These are phyloP conservation scores for Metallyticus violacea DNA, from an alignment of 2,888 invertebrate genomes.

Conservation along the genomic window DNA sequence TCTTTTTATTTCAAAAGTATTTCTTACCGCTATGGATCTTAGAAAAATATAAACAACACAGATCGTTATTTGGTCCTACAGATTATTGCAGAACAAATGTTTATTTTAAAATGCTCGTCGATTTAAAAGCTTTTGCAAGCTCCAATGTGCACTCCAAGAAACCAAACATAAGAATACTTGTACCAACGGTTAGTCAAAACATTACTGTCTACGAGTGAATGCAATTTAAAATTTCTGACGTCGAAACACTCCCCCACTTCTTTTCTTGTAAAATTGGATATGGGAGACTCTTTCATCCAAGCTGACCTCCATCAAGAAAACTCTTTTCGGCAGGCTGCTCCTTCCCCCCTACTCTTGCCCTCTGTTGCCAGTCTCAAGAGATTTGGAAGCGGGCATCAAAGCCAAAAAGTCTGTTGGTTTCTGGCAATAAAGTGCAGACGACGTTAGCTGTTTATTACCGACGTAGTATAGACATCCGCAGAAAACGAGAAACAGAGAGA, in stretches of 20 bases:
- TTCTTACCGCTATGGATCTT: too few species aligned
- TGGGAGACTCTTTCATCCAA: background rate
- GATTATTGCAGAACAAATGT: too few species aligned
- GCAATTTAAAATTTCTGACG: background rate
- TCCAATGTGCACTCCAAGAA: too few species aligned
- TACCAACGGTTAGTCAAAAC: background rate
- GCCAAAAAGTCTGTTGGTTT: slow-evolving; percentile 9
- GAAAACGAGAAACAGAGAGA: too few species aligned
- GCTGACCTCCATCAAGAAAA: background rate
- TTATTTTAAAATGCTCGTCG: too few species aligned
- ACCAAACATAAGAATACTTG: too few species aligned
- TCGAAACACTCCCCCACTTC: background rate
- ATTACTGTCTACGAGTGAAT: background rate
- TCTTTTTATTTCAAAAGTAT: too few species aligned
- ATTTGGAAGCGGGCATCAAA: background rate
- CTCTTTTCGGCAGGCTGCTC: background rate
- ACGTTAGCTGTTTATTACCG: slow-evolving; percentile 5
- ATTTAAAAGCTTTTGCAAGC: too few species aligned
- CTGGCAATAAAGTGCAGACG: slow-evolving; percentile 6
- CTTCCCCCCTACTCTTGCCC: background rate
- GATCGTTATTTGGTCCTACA: too few species aligned
- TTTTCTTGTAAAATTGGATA: background rate
- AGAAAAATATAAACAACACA: too few species aligned
- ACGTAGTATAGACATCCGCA: background rate
- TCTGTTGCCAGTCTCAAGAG: background rate